phyloP scores from a whole-genome alignment of 37 sponge, comb jelly and placozoan genomes.

The Halisarca cf. caerulea region DNA sequence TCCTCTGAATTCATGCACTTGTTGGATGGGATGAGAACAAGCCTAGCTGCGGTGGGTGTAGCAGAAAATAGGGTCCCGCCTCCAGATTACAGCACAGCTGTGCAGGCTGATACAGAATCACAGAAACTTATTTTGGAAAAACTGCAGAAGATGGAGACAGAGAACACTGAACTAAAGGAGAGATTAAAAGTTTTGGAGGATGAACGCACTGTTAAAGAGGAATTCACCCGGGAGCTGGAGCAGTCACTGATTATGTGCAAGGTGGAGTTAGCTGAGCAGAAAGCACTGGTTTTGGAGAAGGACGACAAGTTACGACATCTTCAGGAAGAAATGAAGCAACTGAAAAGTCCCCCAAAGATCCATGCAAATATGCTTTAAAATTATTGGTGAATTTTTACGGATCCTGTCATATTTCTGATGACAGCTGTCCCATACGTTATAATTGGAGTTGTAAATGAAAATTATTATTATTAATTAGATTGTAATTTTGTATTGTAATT shows the following conservation, averaged over 20 bases:
- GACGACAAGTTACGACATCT: constrained; percentile 3
- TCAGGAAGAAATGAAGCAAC: no score
- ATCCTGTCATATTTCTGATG: no score
- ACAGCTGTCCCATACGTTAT: no score
- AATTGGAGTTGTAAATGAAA: no score
- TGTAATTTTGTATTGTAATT: no score
- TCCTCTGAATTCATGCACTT: neutral
- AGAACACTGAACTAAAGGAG: neutral
- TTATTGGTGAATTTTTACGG: no score
- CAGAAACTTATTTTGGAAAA: neutral
- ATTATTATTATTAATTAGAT: no score
- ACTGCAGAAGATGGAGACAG: neutral
- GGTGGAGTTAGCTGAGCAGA: constrained; percentile 16
- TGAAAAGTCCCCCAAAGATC: no score
- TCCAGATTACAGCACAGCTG: constrained; percentile 17
- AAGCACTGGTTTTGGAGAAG: constrained; percentile 1
- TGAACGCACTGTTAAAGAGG: neutral
- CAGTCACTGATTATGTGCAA: neutral
- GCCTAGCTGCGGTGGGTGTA: neutral
- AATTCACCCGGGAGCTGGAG: neutral
- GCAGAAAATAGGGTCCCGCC: neutral
- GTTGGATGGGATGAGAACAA: constrained; percentile 9
- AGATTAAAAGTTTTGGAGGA: neutral
- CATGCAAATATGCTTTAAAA: no score
- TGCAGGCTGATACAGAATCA: neutral